Conservation (phyloP, 2,113 vertebrate species). For the Oryzias melastigma region DNA sequence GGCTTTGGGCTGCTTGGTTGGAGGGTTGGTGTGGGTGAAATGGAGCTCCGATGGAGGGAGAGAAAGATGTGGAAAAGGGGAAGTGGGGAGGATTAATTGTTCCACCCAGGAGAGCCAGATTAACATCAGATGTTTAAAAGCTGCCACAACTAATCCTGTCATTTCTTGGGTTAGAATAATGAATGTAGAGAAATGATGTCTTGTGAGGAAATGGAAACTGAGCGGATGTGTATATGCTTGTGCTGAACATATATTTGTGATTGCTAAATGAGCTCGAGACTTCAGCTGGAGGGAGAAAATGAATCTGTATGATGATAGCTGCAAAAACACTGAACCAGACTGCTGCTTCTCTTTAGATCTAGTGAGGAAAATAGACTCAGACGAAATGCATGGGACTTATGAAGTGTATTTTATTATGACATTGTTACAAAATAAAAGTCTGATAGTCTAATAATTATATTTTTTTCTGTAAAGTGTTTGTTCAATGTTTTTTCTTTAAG, state of each 20-base stretch:
- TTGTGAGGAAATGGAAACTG: constrained; percentile 53
- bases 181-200: constrained; percentile 64
- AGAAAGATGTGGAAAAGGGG: constrained; percentile 40
- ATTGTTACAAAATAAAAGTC: too few species aligned
- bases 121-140: constrained; percentile 76
- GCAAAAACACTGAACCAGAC: too few species aligned
- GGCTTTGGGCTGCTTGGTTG: constrained; percentile 15
- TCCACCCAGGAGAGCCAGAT: constrained; percentile 72
- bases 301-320: too few species aligned
- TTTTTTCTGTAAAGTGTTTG: too few species aligned
- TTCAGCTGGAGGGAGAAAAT: background rate
- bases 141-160: constrained; percentile 74
- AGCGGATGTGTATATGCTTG: constrained; percentile 60
- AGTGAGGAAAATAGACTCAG: too few species aligned
- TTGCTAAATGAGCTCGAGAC: constrained; percentile 37
- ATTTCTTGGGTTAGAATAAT: constrained; percentile 72
- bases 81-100: constrained; percentile 73
- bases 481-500: too few species aligned
- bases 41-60: constrained; percentile 35
- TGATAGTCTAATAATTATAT: too few species aligned
- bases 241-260: constrained; percentile 45
- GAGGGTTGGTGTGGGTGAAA: constrained; percentile 6
- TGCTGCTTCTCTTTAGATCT: too few species aligned
- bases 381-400: too few species aligned
- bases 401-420: too few species aligned